phyloP scores from a whole-genome alignment of 2,888 invertebrate genomes.

The Amphimallon solstitiale region DNA sequence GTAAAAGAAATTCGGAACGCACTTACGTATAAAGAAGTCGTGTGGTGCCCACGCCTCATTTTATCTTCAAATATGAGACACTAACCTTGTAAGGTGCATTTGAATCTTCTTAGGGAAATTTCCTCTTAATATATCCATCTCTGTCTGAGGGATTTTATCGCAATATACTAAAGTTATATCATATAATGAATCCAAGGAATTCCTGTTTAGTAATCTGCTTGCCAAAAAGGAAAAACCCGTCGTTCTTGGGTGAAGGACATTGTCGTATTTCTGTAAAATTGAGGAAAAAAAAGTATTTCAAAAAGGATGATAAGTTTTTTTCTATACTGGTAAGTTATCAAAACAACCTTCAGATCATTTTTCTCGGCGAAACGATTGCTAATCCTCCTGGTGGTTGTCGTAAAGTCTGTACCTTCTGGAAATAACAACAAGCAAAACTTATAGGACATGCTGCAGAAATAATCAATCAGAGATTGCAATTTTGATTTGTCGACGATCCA shows the following conservation, averaged over 20 bases:
- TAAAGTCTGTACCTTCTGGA: slow-evolving; percentile 90
- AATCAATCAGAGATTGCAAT: slow-evolving; percentile 75
- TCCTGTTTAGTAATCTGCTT: slow-evolving; percentile 66
- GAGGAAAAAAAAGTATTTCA: background rate
- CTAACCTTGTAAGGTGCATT: slow-evolving; percentile 77
- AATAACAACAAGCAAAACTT: slow-evolving; percentile 81
- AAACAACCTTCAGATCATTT: slow-evolving; percentile 71
- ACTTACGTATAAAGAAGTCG: too few relatives aligned
- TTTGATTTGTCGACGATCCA: slow-evolving; percentile 81
- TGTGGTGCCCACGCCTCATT: too few relatives aligned
- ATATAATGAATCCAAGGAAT: slow-evolving; percentile 80
- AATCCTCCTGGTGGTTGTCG: slow-evolving; percentile 71
- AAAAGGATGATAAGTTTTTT: too few relatives aligned
- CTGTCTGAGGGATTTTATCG: slow-evolving; percentile 77
- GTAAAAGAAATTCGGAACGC: too few relatives aligned
- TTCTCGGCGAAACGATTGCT: slow-evolving; percentile 78
- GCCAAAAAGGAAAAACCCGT: slow-evolving; percentile 79
- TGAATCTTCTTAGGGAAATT: slow-evolving; percentile 79
- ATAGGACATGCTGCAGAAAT: slow-evolving; percentile 74
- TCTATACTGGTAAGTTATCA: too few relatives aligned
- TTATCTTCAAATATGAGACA: background rate
- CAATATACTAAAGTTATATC: slow-evolving; percentile 90
- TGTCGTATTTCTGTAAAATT: slow-evolving; percentile 68
- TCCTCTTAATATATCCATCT: slow-evolving; percentile 76
- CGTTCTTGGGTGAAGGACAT: slow-evolving; percentile 86